Evolutionary conservation across 2,888 invertebrate genomes (phyloP).

Genomic region (Heliconius hortense): DNA sequence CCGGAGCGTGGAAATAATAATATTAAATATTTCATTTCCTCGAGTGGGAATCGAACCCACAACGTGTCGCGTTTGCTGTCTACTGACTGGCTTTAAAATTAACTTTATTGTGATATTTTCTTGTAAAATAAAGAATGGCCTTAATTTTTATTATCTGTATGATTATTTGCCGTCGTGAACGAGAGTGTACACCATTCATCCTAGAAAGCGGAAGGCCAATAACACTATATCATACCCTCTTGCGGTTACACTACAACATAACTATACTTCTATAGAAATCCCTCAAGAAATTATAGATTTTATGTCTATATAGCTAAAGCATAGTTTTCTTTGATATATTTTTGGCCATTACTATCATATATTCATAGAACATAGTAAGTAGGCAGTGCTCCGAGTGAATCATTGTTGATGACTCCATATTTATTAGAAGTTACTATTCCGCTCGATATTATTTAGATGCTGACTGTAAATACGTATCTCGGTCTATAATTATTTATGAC

Average conservation of each 20-base stretch:
- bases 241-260: conserved; percentile 45
- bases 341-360: conserved; percentile 18
- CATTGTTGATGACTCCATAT: conserved; percentile 51
- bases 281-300: conserved; percentile 18
- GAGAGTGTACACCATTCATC: conserved; percentile 45
- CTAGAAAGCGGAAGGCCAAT: conserved; percentile 47
- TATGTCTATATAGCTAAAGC: neutral
- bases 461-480: conserved; percentile 31
- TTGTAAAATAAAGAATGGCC: conserved; percentile 26
- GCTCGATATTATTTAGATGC: conserved; percentile 40
- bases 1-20: too few species aligned
- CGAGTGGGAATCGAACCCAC: too few species aligned
- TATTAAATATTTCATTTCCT: too few species aligned
- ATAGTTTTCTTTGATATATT: conserved; percentile 11
- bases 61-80: too few species aligned
- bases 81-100: neutral
- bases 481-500: conserved; percentile 4
- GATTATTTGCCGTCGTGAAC: conserved; percentile 40
- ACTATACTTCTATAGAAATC: conserved; percentile 36
- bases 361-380: conserved; percentile 30
- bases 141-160: conserved; percentile 39
- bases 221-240: conserved; percentile 49
- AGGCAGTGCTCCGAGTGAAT: conserved; percentile 45
- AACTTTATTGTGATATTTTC: neutral
- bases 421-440: conserved; percentile 48